phyloP scores from a whole-genome alignment of 2,797 vertebrate species.

The Eupleurogrammus muticus region DNA sequence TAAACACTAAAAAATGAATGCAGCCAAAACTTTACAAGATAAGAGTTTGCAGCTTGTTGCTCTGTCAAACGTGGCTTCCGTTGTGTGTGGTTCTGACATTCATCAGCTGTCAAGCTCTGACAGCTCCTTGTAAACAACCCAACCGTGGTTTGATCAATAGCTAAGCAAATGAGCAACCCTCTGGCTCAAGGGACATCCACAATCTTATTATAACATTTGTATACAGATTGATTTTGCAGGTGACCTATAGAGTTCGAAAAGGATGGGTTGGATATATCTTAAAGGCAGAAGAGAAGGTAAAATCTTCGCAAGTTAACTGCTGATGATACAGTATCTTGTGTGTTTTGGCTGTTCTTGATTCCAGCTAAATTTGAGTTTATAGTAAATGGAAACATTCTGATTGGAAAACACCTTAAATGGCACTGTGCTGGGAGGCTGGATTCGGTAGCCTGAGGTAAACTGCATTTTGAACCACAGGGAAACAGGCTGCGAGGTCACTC shows the following conservation, averaged over 20 bases:
- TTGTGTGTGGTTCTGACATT: slow-evolving; percentile 28
- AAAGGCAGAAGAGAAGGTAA: not conserved
- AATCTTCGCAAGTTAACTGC: slow-evolving; percentile 9
- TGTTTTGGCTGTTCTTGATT: slow-evolving; percentile 2
- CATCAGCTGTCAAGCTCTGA: slow-evolving; percentile 37
- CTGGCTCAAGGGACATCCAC: slow-evolving; percentile 6
- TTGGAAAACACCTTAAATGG: slow-evolving; percentile 16
- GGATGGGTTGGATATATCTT: not conserved
- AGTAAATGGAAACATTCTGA: slow-evolving; percentile 11
- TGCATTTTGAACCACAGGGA: slow-evolving; percentile 42
- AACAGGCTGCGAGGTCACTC: slow-evolving; percentile 53
- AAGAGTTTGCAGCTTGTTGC: not conserved
- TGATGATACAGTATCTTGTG: slow-evolving; percentile 7
- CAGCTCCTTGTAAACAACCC: slow-evolving; percentile 30
- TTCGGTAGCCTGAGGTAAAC: slow-evolving; percentile 30
- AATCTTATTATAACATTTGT: slow-evolving; percentile 21
- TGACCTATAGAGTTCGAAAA: slow-evolving; percentile 20
- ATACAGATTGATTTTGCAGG: not conserved
- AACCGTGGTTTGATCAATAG: slow-evolving; percentile 24
- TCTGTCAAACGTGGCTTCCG: not conserved
- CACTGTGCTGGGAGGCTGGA: not conserved
- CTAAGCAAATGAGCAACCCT: slow-evolving; percentile 14
- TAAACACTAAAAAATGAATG: not conserved
- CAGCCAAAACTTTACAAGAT: not conserved
- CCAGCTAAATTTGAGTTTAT: slow-evolving; percentile 6